These are phyloP conservation scores for Macrostomum cliftonense DNA, from an alignment of 2,888 invertebrate genomes.

Conservation along the genomic window DNA sequence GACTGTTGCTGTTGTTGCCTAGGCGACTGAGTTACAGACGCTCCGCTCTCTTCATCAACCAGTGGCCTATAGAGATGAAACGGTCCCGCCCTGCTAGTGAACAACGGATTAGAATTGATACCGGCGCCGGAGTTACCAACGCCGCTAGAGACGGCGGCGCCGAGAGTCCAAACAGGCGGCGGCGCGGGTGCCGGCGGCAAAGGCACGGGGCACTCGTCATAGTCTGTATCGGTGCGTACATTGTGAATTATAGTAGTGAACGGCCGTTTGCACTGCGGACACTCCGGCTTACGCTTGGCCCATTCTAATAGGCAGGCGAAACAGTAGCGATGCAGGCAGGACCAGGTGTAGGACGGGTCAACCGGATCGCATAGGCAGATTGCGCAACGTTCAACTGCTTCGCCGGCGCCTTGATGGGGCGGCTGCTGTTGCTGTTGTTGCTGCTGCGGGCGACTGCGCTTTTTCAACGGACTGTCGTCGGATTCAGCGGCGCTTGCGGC, in stretches of 20 bases:
- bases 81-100: too few species aligned
- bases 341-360: conserved; percentile 74
- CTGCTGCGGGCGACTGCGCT: too few species aligned
- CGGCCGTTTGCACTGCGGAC: conserved; percentile 75
- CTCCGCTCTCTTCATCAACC: too few species aligned
- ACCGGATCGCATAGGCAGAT: conserved; percentile 69
- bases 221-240: conserved; percentile 64
- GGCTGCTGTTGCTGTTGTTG: too few species aligned
- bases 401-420: too few species aligned
- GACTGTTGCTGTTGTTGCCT: too few species aligned
- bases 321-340: conserved; percentile 80
- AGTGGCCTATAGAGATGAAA: conserved; percentile 11
- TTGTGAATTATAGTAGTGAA: conserved; percentile 80
- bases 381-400: conserved; percentile 54
- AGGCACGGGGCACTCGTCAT: conserved; percentile 55
- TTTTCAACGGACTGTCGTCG: too few species aligned
- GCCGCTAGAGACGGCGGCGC: too few species aligned
- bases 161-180: not conserved
- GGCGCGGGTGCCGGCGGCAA: conserved; percentile 1
- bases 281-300: conserved; percentile 81
- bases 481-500: too few species aligned
- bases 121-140: conserved; percentile 20
- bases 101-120: too few species aligned
- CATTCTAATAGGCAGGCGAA: conserved; percentile 75
- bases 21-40: too few species aligned